Base-by-base conservation (phyloP, 1,140 invertebrate genomes). In the Drosophila malerkotliana region DNA sequence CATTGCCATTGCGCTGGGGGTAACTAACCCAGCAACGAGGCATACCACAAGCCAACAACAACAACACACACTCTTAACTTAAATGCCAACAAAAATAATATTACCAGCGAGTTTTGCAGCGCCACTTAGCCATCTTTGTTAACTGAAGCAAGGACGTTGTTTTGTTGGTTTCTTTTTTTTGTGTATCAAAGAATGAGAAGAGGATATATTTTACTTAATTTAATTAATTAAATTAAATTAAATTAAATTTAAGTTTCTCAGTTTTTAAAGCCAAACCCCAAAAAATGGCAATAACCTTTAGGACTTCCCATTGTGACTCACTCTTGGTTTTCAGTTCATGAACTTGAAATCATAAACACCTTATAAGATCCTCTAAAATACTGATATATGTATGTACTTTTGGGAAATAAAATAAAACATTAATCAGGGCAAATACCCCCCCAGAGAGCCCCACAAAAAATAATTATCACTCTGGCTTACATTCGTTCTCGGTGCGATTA, bases 1-100 rank as follows among this genome's bases (percentile, higher is more conserved):
- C 89, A 91, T 91, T 91, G 89, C 89, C 89, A 90, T 90, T 83
- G 89, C 74, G 66, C 76, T 83, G 79, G 89, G 81, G 89, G 89
- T 90, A 91, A 91, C 89, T 89, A 91, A 91, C 89, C 89, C 84
- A 89, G 75, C 74, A 68, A 79, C 63, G 59, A 78, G 60, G 63
- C 60, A 77, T 57, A 62, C 67, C 53, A 72, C 74, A 77, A 56
- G 37, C 61, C 54, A 58, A 34, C 63, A 57, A 48, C 39, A 52
- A 55, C 28, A 66, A 69, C 53, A 49, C 24, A 47, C 69, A 49
- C 3, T 18, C 34, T 18, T 18, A 10, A 37, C 34, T 37, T 37
- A 37, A 37, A 12, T 37, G 34, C 10, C 62, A 56, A 48, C 34
- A 54, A 54, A 18, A 64, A 68, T 47, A 54, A 41, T 56, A 55